Base-by-base conservation (phyloP, 2,797 vertebrate species). In the Melanotaenia nigrans region DNA sequence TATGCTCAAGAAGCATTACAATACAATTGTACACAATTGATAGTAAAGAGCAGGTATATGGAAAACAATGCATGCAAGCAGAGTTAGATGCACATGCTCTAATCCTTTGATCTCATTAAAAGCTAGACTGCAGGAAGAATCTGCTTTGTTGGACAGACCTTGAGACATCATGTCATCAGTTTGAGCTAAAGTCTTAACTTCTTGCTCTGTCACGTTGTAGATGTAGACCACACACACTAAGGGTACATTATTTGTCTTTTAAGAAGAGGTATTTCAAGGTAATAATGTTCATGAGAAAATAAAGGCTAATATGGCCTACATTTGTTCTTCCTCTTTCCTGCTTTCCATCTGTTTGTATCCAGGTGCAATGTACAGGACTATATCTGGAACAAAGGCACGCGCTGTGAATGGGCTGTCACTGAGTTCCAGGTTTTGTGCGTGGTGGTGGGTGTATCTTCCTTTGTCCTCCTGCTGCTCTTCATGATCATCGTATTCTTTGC, bases 401-500 rank as follows among this genome's bases (percentile, higher is more conserved):
- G 97, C 63, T 99, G 98, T 0, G 96, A 99, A 80, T 96, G 97
- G 86, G 94, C 96, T n/a, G 92, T 99, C 89, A 98, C 98, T 0
- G 96, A 99, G 89, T 99, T 99, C 93, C 97, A 99, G 92, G 98
- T 99, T 90, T 89, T 98, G 95, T 97, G 97, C 0, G 94, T 96
- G 86, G 95, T 97, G 16, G 94, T 99, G 36, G 96, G 96, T 69
- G 95, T 96, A 0, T 92, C 95, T 0, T 95, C 96, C 1, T 84
- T 96, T 0, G 94, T 96, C 70, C 87, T 97, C 71, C 94, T 99
- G 60, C 90, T 99, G 67, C 96, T 99, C 88, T 96, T 99, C 91
- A 98, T 99, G 97, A 96, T 98, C 91, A 94, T 97, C 0, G 96
- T 99, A n/a, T 97, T 97, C 92, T 99, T 99, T 11, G 96, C 97